Conservation (phyloP, 2,113 vertebrate species). For the Tragelaphus buxtoni region DNA sequence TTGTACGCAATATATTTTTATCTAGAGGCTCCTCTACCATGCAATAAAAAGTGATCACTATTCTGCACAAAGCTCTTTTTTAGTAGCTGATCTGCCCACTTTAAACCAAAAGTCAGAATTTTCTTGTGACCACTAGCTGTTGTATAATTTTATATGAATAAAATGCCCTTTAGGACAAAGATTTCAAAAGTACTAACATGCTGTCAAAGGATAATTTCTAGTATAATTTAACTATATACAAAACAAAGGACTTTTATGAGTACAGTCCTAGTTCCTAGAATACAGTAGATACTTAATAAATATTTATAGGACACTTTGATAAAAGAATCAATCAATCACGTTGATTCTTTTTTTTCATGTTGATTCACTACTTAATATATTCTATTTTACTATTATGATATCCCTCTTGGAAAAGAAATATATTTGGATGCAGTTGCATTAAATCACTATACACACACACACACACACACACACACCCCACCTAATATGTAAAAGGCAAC, state of each 20-base stretch:
- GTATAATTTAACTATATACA: background rate
- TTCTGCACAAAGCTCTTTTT: background rate
- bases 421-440: background rate
- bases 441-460: background rate
- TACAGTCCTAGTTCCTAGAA: background rate
- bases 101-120: background rate
- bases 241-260: background rate
- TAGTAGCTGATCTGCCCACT: background rate
- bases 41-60: background rate
- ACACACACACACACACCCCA: background rate
- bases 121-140: background rate
- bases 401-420: background rate
- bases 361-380: background rate
- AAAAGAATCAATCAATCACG: background rate
- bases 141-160: background rate
- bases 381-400: background rate
- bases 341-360: background rate
- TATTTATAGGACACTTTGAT: background rate
- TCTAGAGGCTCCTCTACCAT: background rate
- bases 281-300: background rate
- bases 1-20: background rate
- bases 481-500: background rate
- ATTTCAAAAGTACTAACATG: background rate
- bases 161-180: background rate
- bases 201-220: background rate